Evolutionary conservation across 2,797 vertebrate genomes (phyloP).

Genomic region (Gymnothorax reevesii): DNA sequence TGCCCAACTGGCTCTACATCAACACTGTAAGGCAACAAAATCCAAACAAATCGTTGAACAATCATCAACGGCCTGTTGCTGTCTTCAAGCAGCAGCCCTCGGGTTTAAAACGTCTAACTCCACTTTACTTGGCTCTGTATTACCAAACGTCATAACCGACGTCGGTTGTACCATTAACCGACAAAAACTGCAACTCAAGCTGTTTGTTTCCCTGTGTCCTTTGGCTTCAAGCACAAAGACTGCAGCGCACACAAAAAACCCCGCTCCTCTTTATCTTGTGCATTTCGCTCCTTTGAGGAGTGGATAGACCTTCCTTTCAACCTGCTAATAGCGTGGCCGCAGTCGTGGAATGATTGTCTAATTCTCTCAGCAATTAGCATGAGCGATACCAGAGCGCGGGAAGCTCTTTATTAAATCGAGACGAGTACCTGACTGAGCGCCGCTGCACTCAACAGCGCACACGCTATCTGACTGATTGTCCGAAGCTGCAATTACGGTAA

Average conservation of each 20-base stretch:
- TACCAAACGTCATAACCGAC: not conserved
- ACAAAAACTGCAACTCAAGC: not conserved
- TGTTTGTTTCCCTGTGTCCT: conserved; percentile 6
- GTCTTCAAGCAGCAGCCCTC: not conserved
- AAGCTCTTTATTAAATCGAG: conserved; percentile 68
- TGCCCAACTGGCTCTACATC: not conserved
- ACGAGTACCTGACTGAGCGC: conserved; percentile 58
- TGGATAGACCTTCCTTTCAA: conserved; percentile 39
- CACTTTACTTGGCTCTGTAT: not conserved
- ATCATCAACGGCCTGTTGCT: not conserved
- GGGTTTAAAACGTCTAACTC: not conserved
- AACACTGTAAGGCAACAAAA: not conserved
- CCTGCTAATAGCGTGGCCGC: conserved; percentile 26
- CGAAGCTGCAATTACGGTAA: conserved; percentile 66
- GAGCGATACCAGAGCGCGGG: conserved; percentile 43
- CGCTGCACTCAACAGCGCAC: conserved; percentile 22
- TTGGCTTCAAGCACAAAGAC: conserved; percentile 7
- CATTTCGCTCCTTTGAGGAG: conserved; percentile 26
- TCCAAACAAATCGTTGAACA: not conserved
- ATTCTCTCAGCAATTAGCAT: conserved; percentile 39
- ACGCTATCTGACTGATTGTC: conserved; percentile 64
- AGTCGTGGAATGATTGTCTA: conserved; percentile 46
- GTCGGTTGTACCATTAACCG: not conserved
- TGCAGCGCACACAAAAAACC: conserved; percentile 30
- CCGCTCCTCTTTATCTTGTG: conserved; percentile 36